A percentile compares a stretch with the other conserved stretches of the same genome.
These are phyloP conservation scores for Nineta flava DNA, from an alignment of 2,888 invertebrate genomes.

Conservation along the genomic window DNA sequence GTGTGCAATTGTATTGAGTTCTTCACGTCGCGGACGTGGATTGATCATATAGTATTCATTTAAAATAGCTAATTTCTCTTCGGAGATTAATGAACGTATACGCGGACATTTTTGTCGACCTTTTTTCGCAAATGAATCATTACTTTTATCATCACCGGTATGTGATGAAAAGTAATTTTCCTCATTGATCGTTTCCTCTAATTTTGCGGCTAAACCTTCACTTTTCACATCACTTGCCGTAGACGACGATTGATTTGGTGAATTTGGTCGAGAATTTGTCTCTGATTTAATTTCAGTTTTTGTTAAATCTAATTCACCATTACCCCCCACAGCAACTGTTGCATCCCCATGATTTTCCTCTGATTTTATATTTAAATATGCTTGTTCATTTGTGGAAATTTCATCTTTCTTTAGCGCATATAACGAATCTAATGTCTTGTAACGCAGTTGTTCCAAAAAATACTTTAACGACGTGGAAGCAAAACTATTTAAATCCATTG, in stretches of 20 bases:
- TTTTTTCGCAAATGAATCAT: neutral
- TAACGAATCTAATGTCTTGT: neutral
- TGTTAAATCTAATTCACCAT: neutral
- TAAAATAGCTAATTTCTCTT: conserved; percentile 79
- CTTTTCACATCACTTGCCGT: conserved; percentile 41
- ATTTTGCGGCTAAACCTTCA: conserved; percentile 62
- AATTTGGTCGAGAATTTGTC: neutral
- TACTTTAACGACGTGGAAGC: neutral
- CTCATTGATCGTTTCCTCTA: conserved; percentile 46
- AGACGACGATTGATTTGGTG: neutral
- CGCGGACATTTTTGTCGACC: conserved; percentile 53
- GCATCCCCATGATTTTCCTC: neutral
- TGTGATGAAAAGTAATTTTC: conserved; percentile 16
- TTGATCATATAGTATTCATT: conserved; percentile 82
- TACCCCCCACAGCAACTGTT: neutral
- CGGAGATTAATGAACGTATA: conserved; percentile 84
- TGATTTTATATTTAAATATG: neutral
- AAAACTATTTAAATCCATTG: neutral
- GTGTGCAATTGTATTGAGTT: conserved; percentile 77
- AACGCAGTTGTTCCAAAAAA: neutral
- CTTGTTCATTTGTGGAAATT: neutral
- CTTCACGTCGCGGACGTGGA: conserved; percentile 86
- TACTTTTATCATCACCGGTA: neutral
- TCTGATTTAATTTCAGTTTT: neutral
- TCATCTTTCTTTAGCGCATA: neutral